Base-by-base conservation (phyloP, 2,888 invertebrate species). In the Furcula furcula region DNA sequence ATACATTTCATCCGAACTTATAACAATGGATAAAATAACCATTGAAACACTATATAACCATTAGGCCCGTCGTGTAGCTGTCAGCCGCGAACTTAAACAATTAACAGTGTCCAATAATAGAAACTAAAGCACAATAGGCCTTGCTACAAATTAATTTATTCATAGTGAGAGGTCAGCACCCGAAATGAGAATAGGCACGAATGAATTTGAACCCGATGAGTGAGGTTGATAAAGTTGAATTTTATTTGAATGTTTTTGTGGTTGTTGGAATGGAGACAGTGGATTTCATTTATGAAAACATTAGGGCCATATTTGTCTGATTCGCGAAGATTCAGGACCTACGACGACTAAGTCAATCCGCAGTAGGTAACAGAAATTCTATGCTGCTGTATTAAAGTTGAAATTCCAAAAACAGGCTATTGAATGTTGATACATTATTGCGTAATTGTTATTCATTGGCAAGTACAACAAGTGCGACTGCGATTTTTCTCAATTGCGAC, bases 121-220 rank as follows among this genome's bases (percentile, higher is more conserved):
- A 83, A 84, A 83, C 81, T 84, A 76, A 67, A 65, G 66, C 61
- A 84, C 74, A 85, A 83, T 74, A 46, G 68, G 41, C 66, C 61
- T 59, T 65, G 71, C 71, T 77, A 81, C 83, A 85, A 84, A 86
- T 84, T 83, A 85, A 85, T 85, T 76, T 81, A 83, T 83, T 80
- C 80, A 76, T 66, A 65, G 61, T 44, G 16, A 58, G 67, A 81
- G 82, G 76, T 82, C 78, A 76, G 66, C 54, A 73, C 55, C 73
- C 71, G 65, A 73, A 70, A 68, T 65, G 55, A 50, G 34, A 28
- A 29, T 36, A n/a, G 30, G 30, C 19, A 20, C 30, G 19, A 31
- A 36, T 47, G 32, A 69, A 61, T 48, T 36, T 47, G 25, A 42
- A 62, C 64, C 39, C 31, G 53, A 57, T 19, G 3, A 0, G 0